phyloP scores from a whole-genome alignment of 2,797 vertebrate genomes.

The Aythya fuligula region DNA sequence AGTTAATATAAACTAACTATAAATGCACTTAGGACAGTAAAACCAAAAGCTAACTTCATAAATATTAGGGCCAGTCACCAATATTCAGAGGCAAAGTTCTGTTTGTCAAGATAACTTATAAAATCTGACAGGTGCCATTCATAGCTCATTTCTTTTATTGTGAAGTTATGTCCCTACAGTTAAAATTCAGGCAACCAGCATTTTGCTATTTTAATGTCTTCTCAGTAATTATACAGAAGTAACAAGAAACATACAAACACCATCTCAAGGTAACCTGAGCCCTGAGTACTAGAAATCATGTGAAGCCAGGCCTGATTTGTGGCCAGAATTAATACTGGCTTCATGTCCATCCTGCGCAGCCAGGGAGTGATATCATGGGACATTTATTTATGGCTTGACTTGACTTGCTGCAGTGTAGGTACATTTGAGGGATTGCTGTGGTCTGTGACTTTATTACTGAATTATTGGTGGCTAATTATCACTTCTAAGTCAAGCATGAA shows the following conservation, averaged over 20 bases:
- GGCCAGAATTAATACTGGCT: constrained; percentile 34
- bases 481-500: not conserved
- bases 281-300: not conserved
- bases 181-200: not conserved
- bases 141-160: not conserved
- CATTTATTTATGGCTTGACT: not conserved
- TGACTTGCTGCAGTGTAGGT: not conserved
- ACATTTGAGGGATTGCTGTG: not conserved
- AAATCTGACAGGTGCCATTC: not conserved
- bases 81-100: not conserved
- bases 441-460: not conserved
- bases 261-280: not conserved
- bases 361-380: constrained; percentile 25
- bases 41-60: not conserved
- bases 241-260: not conserved
- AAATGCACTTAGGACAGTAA: not conserved
- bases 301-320: not conserved
- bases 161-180: not conserved
- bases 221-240: not conserved
- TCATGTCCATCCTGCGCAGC: not conserved
- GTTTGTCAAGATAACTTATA: not conserved
- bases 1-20: not conserved
- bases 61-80: not conserved
- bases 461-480: constrained; percentile 2
- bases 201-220: not conserved